These are phyloP conservation scores for Monarcha castaneiventris DNA, from an alignment of 2,113 vertebrate species.

Conservation along the genomic window DNA sequence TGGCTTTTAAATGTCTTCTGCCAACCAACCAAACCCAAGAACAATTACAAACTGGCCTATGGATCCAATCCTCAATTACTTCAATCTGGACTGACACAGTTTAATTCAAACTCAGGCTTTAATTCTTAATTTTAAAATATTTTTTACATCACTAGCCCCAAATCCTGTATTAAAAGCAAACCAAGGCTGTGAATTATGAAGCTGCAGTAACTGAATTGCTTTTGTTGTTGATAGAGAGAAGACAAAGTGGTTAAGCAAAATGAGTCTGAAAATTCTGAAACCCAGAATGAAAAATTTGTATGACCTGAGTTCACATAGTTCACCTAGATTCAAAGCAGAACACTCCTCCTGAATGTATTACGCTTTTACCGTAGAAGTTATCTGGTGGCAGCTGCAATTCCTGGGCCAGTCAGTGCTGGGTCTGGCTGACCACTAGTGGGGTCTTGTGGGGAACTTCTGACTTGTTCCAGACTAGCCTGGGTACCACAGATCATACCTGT, in stretches of 20 bases:
- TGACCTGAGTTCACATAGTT: background rate
- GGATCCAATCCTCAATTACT: background rate
- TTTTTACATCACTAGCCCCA: background rate
- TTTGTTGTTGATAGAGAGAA: background rate
- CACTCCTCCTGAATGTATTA: background rate
- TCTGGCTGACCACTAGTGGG: background rate
- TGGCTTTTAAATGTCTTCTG: background rate
- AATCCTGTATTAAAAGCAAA: background rate
- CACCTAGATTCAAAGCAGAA: background rate
- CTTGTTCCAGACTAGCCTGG: fast-evolving
- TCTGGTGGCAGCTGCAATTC: background rate
- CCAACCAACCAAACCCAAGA: background rate
- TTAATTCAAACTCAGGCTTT: background rate
- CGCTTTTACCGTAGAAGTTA: background rate
- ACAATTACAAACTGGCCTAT: background rate
- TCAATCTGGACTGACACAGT: background rate
- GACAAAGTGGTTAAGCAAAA: background rate
- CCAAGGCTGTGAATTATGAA: background rate
- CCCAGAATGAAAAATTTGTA: background rate
- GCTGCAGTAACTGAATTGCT: background rate
- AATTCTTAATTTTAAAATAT: background rate
- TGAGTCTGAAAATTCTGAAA: background rate
- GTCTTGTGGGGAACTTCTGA: background rate
- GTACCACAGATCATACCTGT: background rate
- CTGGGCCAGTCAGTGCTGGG: background rate